Conservation (phyloP, 2,797 vertebrate species). For the Sebastes flavidus region DNA sequence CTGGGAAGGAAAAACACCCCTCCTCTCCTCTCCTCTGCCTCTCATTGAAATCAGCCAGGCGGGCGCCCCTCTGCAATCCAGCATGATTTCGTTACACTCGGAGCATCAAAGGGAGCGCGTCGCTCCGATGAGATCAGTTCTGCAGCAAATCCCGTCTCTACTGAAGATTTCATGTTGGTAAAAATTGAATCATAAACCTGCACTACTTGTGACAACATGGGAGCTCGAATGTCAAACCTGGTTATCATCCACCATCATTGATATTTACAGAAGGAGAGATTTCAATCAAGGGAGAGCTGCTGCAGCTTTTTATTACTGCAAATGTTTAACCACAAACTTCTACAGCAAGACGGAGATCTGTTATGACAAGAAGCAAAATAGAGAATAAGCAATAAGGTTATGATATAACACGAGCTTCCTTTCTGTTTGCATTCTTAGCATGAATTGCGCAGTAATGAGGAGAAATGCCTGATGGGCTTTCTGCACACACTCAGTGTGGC, state of each 20-base stretch:
- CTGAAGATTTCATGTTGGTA: conserved; percentile 36
- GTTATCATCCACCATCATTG: conserved; percentile 3
- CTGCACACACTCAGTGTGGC: background rate
- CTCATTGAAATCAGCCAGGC: conserved; percentile 45
- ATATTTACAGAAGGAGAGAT: conserved; percentile 21
- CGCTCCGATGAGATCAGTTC: conserved; percentile 27
- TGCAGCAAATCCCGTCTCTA: conserved; percentile 32
- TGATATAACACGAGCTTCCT: conserved; percentile 2
- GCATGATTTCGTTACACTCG: conserved; percentile 45
- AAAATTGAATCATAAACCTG: conserved; percentile 34
- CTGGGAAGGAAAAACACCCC: conserved; percentile 59
- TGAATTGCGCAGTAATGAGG: conserved; percentile 49
- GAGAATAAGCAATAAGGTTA: background rate
- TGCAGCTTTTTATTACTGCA: background rate
- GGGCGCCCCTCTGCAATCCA: conserved; percentile 40
- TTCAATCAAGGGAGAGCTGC: background rate
- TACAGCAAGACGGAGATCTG: background rate
- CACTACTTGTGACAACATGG: conserved; percentile 24
- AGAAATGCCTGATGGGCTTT: conserved; percentile 46
- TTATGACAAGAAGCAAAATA: background rate
- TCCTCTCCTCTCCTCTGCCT: conserved; percentile 9
- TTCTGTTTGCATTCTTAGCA: conserved; percentile 29
- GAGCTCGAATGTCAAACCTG: conserved; percentile 33
- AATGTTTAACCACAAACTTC: background rate
- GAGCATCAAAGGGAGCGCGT: conserved; percentile 56